Base-by-base conservation (phyloP, 1,140 invertebrate genomes). In the Danaus melanippus region DNA sequence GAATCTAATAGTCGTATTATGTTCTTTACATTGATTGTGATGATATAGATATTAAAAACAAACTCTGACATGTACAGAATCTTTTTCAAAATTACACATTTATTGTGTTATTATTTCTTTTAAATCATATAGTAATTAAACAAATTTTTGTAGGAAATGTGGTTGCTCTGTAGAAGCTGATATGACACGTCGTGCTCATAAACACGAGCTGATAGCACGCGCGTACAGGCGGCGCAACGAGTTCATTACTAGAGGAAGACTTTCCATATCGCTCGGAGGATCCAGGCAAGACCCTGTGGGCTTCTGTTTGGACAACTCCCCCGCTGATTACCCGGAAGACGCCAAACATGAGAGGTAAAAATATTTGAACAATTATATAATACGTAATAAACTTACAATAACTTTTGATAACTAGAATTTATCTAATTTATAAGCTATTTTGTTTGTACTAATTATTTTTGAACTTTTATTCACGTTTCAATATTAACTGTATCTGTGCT, bases 151-250 rank as follows among this genome's bases (percentile, higher is more conserved):
- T 62, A 91, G 91, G 76, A 92, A 91, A 76, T 91, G 88, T 74
- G 89, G 92, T n/a, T 91, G 90, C 55, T 92, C 93, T 62, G 85
- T 90, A 4, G 91, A 93, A 61, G 91, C 93, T 58, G 92, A 92
- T 41, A 61, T 67, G 58, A 66, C 71, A 9, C 74, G 83, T 0
- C 81, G 83, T 51, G 83, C 83, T 15, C 93, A 94, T 69, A 96
- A 97, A 71, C 95, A 97, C 78, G 95, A 96, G 83, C 91, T 97
- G 15, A 97, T 98, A 50, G 94, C 95, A 9, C 92, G 95, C 75
- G 95, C 94, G 1, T 97, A 95, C 89, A 93, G 93, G 0, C 95
- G 96, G 60, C 89, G 95, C n/a, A 93, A 94, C 70, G 93, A 94
- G 56, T 92, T 97, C 54, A 93, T 95, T 55, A 92, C 92, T 70